Evolutionary conservation across 2,888 invertebrate species (phyloP).

Genomic region (Chrysolina americana): DNA sequence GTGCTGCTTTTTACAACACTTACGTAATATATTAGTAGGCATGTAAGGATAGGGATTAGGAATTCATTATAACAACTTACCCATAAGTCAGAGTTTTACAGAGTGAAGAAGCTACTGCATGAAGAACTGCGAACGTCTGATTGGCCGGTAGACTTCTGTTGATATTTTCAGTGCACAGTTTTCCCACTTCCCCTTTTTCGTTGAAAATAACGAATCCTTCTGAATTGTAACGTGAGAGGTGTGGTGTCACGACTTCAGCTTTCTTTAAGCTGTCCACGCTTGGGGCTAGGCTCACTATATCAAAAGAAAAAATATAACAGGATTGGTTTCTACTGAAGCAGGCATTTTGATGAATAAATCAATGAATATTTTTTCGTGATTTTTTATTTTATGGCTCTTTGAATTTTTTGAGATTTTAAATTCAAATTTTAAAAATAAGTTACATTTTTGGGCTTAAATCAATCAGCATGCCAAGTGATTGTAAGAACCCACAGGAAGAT

Average conservation of each 20-base stretch:
- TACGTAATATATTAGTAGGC: too few species aligned
- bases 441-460: too few species aligned
- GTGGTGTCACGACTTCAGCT: slow-evolving; percentile 78
- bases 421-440: too few species aligned
- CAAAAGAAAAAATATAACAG: slow-evolving; percentile 37
- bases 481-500: too few species aligned
- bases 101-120: slow-evolving; percentile 83
- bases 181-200: slow-evolving; percentile 85
- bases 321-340: background rate
- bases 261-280: slow-evolving; percentile 77
- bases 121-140: slow-evolving; percentile 68
- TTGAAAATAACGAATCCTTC: slow-evolving; percentile 90
- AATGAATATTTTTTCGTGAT: too few species aligned
- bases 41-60: too few species aligned
- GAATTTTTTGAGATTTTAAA: too few species aligned
- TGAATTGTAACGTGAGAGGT: slow-evolving; percentile 79
- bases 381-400: too few species aligned
- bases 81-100: slow-evolving; percentile 84
- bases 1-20: too few species aligned
- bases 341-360: too few species aligned
- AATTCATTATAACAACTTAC: slow-evolving; percentile 69
- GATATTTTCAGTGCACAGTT: slow-evolving; percentile 85
- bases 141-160: slow-evolving; percentile 74
- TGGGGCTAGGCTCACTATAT: slow-evolving; percentile 82
- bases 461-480: too few species aligned